These are phyloP conservation scores for Platerodrilus igneus DNA, from an alignment of 2,888 invertebrate genomes.

Conservation along the genomic window DNA sequence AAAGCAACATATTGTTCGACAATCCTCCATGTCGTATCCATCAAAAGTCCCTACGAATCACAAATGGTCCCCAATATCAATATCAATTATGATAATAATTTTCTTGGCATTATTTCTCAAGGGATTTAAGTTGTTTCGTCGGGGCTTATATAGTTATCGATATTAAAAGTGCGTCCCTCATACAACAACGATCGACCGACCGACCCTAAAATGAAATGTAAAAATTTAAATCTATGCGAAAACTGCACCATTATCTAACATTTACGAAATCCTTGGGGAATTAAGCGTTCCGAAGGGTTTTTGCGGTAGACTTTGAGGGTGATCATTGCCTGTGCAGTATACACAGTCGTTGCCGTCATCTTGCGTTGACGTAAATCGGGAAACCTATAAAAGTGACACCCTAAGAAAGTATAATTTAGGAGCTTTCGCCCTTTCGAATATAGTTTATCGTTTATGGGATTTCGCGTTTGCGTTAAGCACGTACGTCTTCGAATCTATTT, in stretches of 20 bases:
- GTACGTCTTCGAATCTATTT: no score
- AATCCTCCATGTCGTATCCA: conserved; percentile 35
- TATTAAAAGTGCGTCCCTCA: conserved; percentile 23
- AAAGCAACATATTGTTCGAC: conserved; percentile 19
- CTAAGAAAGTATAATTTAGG: conserved; percentile 40
- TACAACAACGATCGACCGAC: no score
- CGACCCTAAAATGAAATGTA: conserved; percentile 24
- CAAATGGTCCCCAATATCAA: conserved; percentile 32
- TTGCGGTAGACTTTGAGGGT: conserved; percentile 18
- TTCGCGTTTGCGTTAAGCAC: conserved; percentile 21
- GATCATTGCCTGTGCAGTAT: conserved; percentile 30
- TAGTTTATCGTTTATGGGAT: conserved; percentile 36
- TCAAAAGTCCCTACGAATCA: conserved; percentile 31
- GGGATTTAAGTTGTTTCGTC: conserved; percentile 1
- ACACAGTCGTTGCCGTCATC: no score
- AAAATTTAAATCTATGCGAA: conserved; percentile 39
- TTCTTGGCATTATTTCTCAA: conserved; percentile 11
- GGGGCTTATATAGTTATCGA: conserved; percentile 12
- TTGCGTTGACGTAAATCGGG: conserved; percentile 45
- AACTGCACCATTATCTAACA: conserved; percentile 39
- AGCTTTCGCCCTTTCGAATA: conserved; percentile 37
- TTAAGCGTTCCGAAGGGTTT: conserved; percentile 33
- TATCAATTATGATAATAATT: conserved; percentile 18
- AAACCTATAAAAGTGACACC: conserved; percentile 42
- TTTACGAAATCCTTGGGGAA: conserved; percentile 37